These are phyloP conservation scores for Acyrthosiphon pisum DNA, from an alignment of 1,140 invertebrate species.

Conservation along the genomic window DNA sequence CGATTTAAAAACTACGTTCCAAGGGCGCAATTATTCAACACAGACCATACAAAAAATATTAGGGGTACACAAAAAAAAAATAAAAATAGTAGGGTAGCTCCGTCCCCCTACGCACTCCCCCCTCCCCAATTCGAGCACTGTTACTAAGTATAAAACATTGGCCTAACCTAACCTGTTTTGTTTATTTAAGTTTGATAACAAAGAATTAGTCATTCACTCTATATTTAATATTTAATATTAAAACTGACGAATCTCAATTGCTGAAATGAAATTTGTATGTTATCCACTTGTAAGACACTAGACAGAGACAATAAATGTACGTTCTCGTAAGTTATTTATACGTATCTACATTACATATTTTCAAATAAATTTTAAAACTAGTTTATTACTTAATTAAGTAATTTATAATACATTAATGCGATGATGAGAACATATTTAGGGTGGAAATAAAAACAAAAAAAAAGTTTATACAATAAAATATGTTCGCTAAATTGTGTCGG, in stretches of 20 bases:
- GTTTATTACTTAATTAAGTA: not conserved
- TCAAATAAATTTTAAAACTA: not conserved
- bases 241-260: not conserved
- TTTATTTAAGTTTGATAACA: not conserved
- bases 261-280: not conserved
- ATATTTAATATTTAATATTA: not conserved
- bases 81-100: too few relatives aligned
- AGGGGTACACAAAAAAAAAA: too few relatives aligned
- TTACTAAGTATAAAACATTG: not conserved
- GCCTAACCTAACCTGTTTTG: not conserved
- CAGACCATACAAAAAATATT: too few relatives aligned
- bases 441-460: not conserved
- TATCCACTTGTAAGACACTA: not conserved
- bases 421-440: not conserved
- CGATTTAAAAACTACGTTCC: too few relatives aligned
- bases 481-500: not conserved
- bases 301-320: not conserved
- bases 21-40: too few relatives aligned
- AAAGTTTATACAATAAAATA: not conserved
- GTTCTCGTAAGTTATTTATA: not conserved
- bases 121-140: too few relatives aligned
- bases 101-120: too few relatives aligned
- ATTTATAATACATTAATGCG: not conserved
- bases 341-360: not conserved
- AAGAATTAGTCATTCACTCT: not conserved